Conservation (phyloP, 2,113 vertebrate genomes). For the Thymallus thymallus region DNA sequence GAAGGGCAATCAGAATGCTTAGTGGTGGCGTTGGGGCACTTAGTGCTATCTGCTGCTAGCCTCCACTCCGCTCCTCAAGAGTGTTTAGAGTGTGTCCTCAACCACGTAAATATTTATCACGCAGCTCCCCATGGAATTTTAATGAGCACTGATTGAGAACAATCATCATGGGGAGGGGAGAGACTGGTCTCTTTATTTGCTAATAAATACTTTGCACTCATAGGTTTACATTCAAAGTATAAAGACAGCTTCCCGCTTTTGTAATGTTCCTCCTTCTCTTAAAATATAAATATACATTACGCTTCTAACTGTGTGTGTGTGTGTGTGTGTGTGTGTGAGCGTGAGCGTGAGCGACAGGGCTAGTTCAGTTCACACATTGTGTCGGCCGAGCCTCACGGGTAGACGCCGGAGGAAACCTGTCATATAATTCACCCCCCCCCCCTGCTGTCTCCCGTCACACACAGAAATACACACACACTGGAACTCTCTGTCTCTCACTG, state of each 20-base stretch:
- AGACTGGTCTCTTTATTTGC: background rate
- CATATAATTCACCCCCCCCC: conserved; percentile 62
- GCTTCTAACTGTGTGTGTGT: background rate
- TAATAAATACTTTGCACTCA: too few species aligned
- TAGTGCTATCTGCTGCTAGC: conserved; percentile 50
- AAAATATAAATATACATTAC: too few species aligned
- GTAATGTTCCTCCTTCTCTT: too few species aligned
- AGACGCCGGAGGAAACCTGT: conserved; percentile 66
- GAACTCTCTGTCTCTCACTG: conserved; percentile 7
- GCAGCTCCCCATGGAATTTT: conserved; percentile 64
- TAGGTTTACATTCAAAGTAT: too few species aligned
- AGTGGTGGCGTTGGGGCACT: conserved; percentile 51
- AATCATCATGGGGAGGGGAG: conserved; percentile 45
- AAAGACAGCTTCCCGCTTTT: too few species aligned
- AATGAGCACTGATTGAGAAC: conserved; percentile 67
- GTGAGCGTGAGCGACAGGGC: conserved; percentile 53
- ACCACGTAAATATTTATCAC: conserved; percentile 69
- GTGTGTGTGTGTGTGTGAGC: background rate
- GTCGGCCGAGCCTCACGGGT: conserved; percentile 55
- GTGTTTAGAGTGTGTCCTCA: conserved; percentile 70
- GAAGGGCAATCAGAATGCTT: conserved; percentile 12
- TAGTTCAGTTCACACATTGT: conserved; percentile 72
- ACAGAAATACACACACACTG: conserved; percentile 11
- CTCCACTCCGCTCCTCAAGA: conserved; percentile 52
- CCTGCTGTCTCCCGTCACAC: background rate